Evolutionary conservation across 2,113 vertebrate species (phyloP), one percentile per base, ranked within the genome.

Genomic region (Callorhinus ursinus): DNA sequence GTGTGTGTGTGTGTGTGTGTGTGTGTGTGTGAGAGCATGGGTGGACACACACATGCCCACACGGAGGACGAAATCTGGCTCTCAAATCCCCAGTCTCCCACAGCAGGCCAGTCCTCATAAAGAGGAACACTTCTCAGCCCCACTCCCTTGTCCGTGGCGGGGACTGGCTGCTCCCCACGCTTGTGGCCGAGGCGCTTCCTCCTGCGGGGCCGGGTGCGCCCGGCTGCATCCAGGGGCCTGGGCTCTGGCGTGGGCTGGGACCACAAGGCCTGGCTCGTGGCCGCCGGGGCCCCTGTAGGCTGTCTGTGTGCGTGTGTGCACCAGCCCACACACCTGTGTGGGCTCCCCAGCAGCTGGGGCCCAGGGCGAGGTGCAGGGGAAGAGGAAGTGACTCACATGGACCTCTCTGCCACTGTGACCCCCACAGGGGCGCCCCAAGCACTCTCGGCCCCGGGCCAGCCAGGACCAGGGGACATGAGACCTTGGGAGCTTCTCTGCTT

Each of bases 181-280:
- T 33, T 21, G 0, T 7, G 14, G 3, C 2, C 0, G 2, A 28
- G 9, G 9, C 7, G 10, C 72, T 89, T 93, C 93, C 95, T 95
- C 19, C 76, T 1, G 26, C 1, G 0, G 4, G 8, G 83, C 36
- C 4, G 4, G 19, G 24, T 9, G n/a, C 12, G n/a, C 49, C 76
- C 97, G 95, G 98, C 94, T 96, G 95, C 84, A 46, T 96, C 95
- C 94, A 21, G 5, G 10, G 74, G 42, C 61, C 12, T 0, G 55
- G 63, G 21, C 57, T 26, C 69, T 86, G 88, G 83, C 3, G 13
- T 22, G 61, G 42, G 13, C 71, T 69, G 16, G 39, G 42, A 39
- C 28, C 1, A 2, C 0, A 1, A 1, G 72, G 82, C 36, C 79
- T 77, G 93, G 92, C 74, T n/a, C 1, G 3, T 21, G 49, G 90